These are phyloP conservation scores for Oasisia sp. DNA, from an alignment of 2,888 invertebrate species.

Conservation along the genomic window DNA sequence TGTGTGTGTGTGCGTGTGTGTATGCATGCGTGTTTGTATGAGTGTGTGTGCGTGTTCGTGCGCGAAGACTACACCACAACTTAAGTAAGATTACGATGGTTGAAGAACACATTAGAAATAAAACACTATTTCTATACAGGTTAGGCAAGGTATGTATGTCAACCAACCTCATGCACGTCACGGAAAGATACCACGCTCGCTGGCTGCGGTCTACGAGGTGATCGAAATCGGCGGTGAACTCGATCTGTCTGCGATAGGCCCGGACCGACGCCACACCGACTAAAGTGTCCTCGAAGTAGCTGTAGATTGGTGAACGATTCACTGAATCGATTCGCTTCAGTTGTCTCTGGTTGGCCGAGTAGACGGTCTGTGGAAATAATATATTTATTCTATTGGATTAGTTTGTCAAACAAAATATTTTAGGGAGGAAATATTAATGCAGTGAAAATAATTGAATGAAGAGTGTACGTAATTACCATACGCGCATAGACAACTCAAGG, in stretches of 20 bases:
- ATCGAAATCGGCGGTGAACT: slow-evolving; percentile 60
- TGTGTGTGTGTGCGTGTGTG: no score
- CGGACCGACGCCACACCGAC: slow-evolving; percentile 78
- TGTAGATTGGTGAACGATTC: slow-evolving; percentile 92
- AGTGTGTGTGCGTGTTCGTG: no score
- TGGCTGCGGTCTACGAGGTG: slow-evolving; percentile 40
- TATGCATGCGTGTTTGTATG: no score
- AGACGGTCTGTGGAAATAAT: slow-evolving; percentile 77
- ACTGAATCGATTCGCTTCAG: slow-evolving; percentile 91
- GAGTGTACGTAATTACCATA: no score
- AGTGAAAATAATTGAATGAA: no score
- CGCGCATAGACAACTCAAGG: no score
- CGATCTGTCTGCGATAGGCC: slow-evolving; percentile 81
- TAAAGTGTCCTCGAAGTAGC: slow-evolving; percentile 93
- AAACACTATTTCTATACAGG: neutral
- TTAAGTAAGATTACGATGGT: no score
- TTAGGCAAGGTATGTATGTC: neutral
- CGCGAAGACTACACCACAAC: no score
- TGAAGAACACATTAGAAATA: no score
- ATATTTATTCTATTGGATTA: neutral
- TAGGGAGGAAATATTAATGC: no score
- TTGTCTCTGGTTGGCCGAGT: slow-evolving; percentile 90
- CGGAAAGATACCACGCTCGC: slow-evolving; percentile 35
- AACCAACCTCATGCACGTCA: slow-evolving; percentile 31
- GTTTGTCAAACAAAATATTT: no score